These are phyloP conservation scores for Caenorhabditis auriculariae DNA, from an alignment of 2,888 invertebrate species.

Conservation along the genomic window DNA sequence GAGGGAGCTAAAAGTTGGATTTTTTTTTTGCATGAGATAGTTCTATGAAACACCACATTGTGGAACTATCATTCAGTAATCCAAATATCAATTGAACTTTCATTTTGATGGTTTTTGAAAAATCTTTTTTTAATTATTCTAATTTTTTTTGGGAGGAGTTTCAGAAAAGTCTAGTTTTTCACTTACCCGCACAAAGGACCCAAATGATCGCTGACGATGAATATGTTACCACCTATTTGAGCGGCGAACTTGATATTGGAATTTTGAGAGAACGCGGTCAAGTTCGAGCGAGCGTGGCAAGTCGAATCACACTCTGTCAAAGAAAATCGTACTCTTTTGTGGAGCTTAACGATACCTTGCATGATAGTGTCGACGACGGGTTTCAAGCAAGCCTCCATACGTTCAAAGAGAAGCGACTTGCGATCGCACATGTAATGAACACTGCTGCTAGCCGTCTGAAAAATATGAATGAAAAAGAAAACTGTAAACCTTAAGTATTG, in stretches of 20 bases:
- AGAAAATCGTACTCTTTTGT: not conserved
- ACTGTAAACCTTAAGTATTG: constrained; percentile 23
- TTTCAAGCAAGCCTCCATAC: constrained; percentile 25
- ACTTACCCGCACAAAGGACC: constrained; percentile 22
- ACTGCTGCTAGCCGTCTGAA: constrained; percentile 20
- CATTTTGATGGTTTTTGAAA: too few relatives aligned
- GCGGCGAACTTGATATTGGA: constrained; percentile 28
- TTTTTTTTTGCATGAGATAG: not conserved
- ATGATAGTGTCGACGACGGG: constrained; percentile 23
- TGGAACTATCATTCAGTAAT: too few relatives aligned
- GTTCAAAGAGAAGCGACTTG: constrained; percentile 28
- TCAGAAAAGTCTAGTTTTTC: too few relatives aligned
- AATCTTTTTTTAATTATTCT: too few relatives aligned
- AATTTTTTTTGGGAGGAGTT: too few relatives aligned
- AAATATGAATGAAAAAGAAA: too few relatives aligned
- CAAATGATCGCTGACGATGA: constrained; percentile 31
- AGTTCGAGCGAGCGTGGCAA: constrained; percentile 26
- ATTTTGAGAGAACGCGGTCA: constrained; percentile 25
- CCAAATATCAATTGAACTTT: too few relatives aligned
- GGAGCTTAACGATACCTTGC: constrained; percentile 5
- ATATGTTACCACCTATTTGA: constrained; percentile 32
- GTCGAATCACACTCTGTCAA: constrained; percentile 26
- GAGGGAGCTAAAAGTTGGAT: constrained; percentile 16
- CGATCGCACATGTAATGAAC: constrained; percentile 29
- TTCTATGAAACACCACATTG: not conserved